These are phyloP conservation scores for Drosophila atroscutellata DNA, from an alignment of 2,888 invertebrate species.

Conservation along the genomic window DNA sequence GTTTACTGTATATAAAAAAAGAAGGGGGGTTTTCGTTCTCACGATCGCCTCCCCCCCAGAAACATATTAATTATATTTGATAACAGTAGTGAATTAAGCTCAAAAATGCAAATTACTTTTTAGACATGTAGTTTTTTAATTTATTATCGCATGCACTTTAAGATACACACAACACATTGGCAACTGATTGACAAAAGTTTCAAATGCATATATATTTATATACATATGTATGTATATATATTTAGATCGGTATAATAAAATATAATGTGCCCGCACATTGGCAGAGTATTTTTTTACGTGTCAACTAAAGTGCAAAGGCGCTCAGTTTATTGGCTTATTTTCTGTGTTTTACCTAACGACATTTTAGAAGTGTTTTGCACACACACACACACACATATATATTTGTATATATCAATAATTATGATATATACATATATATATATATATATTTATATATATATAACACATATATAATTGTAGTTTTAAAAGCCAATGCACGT, in stretches of 20 bases:
- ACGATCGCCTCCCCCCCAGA: conserved; percentile 14
- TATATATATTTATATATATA: conserved; percentile 42
- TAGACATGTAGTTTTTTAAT: conserved; percentile 69
- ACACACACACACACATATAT: conserved; percentile 25
- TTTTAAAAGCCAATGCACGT: conserved; percentile 70
- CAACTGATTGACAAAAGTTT: conserved; percentile 40
- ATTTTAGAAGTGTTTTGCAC: conserved; percentile 67
- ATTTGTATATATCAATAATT: conserved; percentile 33
- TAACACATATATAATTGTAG: conserved; percentile 65
- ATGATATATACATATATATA: conserved; percentile 38
- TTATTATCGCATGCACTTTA: conserved; percentile 72
- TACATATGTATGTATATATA: conserved; percentile 29
- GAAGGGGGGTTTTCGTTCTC: conserved; percentile 26
- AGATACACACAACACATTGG: conserved; percentile 47
- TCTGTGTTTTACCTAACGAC: conserved; percentile 49
- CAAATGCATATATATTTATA: conserved; percentile 22
- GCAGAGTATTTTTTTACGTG: conserved; percentile 27
- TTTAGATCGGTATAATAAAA: conserved; percentile 18
- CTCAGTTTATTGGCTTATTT: conserved; percentile 30
- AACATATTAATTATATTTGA: conserved; percentile 56
- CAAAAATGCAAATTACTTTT: conserved; percentile 62
- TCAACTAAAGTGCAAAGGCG: conserved; percentile 41
- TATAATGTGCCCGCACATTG: conserved; percentile 43
- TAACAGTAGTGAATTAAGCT: conserved; percentile 72
- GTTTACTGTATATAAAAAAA: conserved; percentile 43